phyloP scores from a whole-genome alignment of 1,140 invertebrate genomes.

The Zaprionus capensis region DNA sequence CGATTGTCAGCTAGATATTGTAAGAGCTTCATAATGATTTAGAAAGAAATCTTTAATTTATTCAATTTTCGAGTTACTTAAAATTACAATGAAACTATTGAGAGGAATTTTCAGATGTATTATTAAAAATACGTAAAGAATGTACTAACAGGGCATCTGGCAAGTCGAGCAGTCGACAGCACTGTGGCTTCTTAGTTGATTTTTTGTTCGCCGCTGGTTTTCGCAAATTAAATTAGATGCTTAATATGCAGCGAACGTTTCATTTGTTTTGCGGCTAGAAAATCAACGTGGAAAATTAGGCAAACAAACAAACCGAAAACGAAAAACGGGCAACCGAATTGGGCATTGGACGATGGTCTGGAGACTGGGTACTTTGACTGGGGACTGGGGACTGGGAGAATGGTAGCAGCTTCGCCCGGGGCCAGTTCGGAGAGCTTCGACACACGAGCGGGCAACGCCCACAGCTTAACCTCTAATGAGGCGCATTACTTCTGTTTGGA shows the following conservation, averaged over 20 bases:
- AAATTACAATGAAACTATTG: no score
- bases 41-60: no score
- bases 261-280: conserved; percentile 83
- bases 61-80: no score
- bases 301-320: conserved; percentile 62
- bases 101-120: not conserved
- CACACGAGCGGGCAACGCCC: conserved; percentile 35
- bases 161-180: not conserved
- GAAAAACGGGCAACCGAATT: conserved; percentile 19
- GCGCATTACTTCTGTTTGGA: conserved; percentile 70
- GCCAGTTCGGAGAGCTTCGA: conserved; percentile 11
- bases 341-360: not conserved
- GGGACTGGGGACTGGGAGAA: not conserved
- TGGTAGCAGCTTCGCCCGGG: conserved; percentile 22
- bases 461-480: conserved; percentile 77
- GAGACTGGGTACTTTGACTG: conserved; percentile 2
- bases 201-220: conserved; percentile 37
- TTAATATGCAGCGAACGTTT: conserved; percentile 81
- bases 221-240: conserved; percentile 79
- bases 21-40: no score
- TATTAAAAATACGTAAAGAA: not conserved
- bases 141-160: not conserved
- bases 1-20: not conserved
- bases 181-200: conserved; percentile 30
- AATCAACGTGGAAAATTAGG: conserved; percentile 83